Conservation (phyloP, 1,140 invertebrate species). For the Drosophila ananassae region DNA sequence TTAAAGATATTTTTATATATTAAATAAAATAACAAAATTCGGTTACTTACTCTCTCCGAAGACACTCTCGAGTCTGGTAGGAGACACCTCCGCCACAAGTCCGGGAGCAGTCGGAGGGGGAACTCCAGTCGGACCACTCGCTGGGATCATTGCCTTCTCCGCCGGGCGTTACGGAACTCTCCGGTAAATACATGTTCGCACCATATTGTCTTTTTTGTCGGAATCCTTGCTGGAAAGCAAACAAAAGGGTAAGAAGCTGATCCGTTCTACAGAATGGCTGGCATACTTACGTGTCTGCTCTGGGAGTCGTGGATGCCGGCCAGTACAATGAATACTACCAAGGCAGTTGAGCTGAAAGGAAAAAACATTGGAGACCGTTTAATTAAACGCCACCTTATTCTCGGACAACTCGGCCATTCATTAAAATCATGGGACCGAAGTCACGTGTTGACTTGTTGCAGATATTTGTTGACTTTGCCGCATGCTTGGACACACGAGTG, state of each 20-base stretch:
- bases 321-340: conserved; percentile 79
- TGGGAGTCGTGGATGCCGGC: conserved; percentile 66
- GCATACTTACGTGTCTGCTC: conserved; percentile 81
- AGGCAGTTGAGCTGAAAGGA: conserved; percentile 81
- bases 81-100: conserved; percentile 96
- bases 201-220: conserved; percentile 90
- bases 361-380: conserved; percentile 20
- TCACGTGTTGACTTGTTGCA: conserved; percentile 79
- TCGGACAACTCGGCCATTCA: conserved; percentile 42
- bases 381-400: conserved; percentile 46
- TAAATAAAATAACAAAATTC: no score
- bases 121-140: conserved; percentile 91
- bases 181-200: conserved; percentile 88
- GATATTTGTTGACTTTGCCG: conserved; percentile 68
- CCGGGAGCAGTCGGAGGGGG: conserved; percentile 91
- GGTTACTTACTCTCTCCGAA: conserved; percentile 86
- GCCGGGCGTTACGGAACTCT: conserved; percentile 87
- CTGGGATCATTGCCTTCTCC: conserved; percentile 85
- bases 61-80: conserved; percentile 89
- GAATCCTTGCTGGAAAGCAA: conserved; percentile 84
- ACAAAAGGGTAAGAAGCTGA: neutral
- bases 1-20: no score
- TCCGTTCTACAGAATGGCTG: no score
- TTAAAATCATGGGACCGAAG: conserved; percentile 47
- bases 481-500: conserved; percentile 59